Evolutionary conservation across 2,797 vertebrate genomes (phyloP).

Genomic region (Ispidina picta): DNA sequence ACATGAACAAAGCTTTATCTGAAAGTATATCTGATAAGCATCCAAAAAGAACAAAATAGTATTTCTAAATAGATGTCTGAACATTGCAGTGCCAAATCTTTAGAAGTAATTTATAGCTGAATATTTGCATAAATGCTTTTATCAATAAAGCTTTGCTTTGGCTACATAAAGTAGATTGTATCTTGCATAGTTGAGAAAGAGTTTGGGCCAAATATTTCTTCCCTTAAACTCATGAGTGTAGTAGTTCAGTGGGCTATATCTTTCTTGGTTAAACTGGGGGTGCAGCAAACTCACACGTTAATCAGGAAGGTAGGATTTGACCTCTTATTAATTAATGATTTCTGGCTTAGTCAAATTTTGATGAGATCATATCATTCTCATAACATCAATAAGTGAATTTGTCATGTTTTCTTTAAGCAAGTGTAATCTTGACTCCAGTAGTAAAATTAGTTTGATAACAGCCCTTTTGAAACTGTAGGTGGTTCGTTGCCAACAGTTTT

Average conservation of each 20-base stretch:
- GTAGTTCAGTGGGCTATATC: neutral
- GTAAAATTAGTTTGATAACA: neutral
- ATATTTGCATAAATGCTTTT: neutral
- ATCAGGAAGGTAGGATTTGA: neutral
- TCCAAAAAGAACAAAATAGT: constrained; percentile 17
- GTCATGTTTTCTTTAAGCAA: neutral
- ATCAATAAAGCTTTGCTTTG: neutral
- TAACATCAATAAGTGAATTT: neutral
- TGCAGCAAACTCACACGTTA: neutral
- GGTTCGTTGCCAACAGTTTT: neutral
- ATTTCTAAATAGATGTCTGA: constrained; percentile 23
- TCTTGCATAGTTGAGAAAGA: neutral
- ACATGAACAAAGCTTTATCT: constrained; percentile 46
- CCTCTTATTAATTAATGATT: neutral
- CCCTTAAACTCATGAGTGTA: neutral
- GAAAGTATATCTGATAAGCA: constrained; percentile 32
- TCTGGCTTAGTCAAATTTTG: neutral
- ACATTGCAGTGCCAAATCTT: neutral
- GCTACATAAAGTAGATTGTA: neutral
- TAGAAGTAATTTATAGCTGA: neutral
- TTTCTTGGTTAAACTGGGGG: neutral
- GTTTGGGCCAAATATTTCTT: neutral
- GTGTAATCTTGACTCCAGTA: neutral
- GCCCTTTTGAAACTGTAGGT: neutral
- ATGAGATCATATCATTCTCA: neutral